These are phyloP conservation scores for human (Homo sapiens) DNA, from an alignment of 2,113 vertebrate species.

Conservation along the genomic window GRCh38 chr9:102477501-102478000, in stretches of 20 bases:
- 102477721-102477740: not conserved
- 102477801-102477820: not conserved
- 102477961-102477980: not conserved
- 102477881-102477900: not conserved
- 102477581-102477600: not conserved
- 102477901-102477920: not conserved
- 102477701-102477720: not conserved
- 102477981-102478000: not conserved
- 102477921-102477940: not conserved
- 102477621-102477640: not conserved
- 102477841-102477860: not conserved
- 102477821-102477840: not conserved
- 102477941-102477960: not conserved
- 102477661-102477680: not conserved
- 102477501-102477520: not conserved
- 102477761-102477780: not conserved
- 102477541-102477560: not conserved
- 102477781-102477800: not conserved
- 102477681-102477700: not conserved
- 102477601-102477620: not conserved
- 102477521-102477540: not conserved
- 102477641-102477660: not conserved
- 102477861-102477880: not conserved
- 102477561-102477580: not conserved
- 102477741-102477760: not conserved